Evolutionary conservation across 2,113 vertebrate species (phyloP).

Genomic region (Alexandromys fortis): DNA sequence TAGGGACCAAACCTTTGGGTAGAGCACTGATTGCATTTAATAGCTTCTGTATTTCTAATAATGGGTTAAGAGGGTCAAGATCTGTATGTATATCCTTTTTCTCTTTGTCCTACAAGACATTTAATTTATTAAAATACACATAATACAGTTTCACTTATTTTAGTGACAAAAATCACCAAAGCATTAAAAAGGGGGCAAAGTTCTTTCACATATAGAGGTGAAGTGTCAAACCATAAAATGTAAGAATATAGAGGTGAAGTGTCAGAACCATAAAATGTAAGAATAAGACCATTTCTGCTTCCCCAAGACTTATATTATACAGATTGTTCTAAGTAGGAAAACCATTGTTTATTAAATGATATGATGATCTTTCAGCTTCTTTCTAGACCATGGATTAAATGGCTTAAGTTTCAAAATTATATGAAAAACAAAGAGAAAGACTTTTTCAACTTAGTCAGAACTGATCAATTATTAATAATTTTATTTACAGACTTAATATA

Average conservation of each 20-base stretch:
- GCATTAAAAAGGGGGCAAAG: not conserved
- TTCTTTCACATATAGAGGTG: not conserved
- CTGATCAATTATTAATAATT: not conserved
- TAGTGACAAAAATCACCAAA: constrained; percentile 29
- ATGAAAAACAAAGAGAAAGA: not conserved
- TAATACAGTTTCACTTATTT: not conserved
- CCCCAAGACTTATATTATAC: not conserved
- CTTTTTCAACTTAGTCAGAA: constrained; percentile 17
- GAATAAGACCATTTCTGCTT: not conserved
- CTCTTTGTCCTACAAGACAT: constrained; percentile 64
- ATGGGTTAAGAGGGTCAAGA: constrained; percentile 55
- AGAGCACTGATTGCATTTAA: constrained; percentile 67
- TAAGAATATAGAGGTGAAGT: not conserved
- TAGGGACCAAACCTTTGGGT: constrained; percentile 76
- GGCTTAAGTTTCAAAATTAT: not conserved
- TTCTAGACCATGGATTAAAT: constrained; percentile 35
- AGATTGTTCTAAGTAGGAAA: constrained; percentile 39
- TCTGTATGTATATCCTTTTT: constrained; percentile 53
- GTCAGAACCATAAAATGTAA: constrained; percentile 38
- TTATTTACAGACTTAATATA: constrained; percentile 3
- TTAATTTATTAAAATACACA: constrained; percentile 39
- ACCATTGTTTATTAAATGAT: not conserved
- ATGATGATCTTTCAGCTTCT: not conserved
- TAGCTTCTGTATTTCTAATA: constrained; percentile 78
- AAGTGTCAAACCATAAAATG: constrained; percentile 28